Conservation (phyloP, 1,140 invertebrate species). For the Calephelis virginiensis region DNA sequence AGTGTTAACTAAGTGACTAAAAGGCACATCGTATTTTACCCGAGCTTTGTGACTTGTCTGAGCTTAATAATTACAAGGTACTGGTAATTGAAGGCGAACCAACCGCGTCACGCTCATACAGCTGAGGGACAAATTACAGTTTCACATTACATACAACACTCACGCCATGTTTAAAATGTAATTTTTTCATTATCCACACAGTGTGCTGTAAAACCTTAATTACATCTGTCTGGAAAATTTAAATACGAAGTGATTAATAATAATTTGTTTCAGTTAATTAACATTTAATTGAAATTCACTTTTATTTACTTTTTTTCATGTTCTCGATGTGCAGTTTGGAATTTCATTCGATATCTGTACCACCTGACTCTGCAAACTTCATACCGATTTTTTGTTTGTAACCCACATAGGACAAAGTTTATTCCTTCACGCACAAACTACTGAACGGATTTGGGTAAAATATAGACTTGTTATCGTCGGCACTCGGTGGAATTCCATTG, state of each 20-base stretch:
- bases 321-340: no score
- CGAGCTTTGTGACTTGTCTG: constrained; percentile 10
- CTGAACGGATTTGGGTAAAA: no score
- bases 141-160: constrained; percentile 12
- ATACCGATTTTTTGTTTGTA: no score
- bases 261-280: not conserved
- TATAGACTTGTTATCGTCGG: no score
- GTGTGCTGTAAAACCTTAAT: constrained; percentile 11
- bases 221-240: constrained; percentile 13
- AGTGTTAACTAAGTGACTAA: constrained; percentile 5
- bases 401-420: no score
- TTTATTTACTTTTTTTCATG: not conserved
- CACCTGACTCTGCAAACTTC: no score
- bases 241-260: constrained; percentile 11
- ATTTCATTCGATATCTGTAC: no score
- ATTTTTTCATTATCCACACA: constrained; percentile 17
- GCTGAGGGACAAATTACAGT: constrained; percentile 11
- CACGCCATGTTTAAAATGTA: constrained; percentile 14
- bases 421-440: no score
- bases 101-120: constrained; percentile 6
- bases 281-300: not conserved
- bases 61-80: constrained; percentile 14
- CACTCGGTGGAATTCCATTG: no score
- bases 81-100: constrained; percentile 1
- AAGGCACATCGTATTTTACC: constrained; percentile 1